A percentile compares a stretch with the other conserved stretches of the same genome.
phyloP scores from a whole-genome alignment of 2,797 vertebrate genomes.

The Anolis apletophallus region DNA sequence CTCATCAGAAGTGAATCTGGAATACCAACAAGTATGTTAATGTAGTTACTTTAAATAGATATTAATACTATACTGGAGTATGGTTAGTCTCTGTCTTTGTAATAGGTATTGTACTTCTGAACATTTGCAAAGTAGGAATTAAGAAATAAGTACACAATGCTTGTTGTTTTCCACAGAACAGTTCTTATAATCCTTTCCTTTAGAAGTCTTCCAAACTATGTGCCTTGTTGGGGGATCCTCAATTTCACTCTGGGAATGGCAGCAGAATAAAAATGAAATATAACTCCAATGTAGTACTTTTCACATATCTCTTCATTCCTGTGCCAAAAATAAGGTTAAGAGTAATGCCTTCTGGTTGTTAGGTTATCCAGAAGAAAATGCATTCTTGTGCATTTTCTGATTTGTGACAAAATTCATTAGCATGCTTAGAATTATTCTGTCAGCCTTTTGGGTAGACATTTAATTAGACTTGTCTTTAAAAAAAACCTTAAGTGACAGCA shows the following conservation, averaged over 20 bases:
- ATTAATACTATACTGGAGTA: too few species aligned
- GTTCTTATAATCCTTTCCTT: not conserved
- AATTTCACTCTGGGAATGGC: conserved; percentile 37
- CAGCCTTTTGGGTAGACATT: conserved; percentile 59
- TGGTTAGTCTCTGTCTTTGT: too few species aligned
- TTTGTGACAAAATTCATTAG: conserved; percentile 56
- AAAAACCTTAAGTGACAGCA: conserved; percentile 61
- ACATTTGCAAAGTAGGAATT: not conserved
- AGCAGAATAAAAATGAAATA: conserved; percentile 45
- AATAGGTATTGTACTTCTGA: not conserved
- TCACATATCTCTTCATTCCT: conserved; percentile 16
- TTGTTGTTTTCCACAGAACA: not conserved
- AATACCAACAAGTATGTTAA: too few species aligned
- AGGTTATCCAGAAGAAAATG: conserved; percentile 14
- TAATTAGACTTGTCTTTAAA: conserved; percentile 63
- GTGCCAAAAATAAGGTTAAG: conserved; percentile 30
- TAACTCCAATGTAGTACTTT: not conserved
- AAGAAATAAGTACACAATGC: not conserved
- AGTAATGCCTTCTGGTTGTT: conserved; percentile 13
- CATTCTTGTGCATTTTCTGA: conserved; percentile 18
- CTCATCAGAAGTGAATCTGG: too few species aligned
- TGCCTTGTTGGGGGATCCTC: conserved; percentile 5
- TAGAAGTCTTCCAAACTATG: not conserved
- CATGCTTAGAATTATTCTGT: conserved; percentile 55
- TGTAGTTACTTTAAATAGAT: too few species aligned